Percentiles rank a stretch among this genome's conserved stretches.
Conservation (phyloP, 2,113 vertebrate genomes). For the Campylomormyrus tamandua region DNA sequence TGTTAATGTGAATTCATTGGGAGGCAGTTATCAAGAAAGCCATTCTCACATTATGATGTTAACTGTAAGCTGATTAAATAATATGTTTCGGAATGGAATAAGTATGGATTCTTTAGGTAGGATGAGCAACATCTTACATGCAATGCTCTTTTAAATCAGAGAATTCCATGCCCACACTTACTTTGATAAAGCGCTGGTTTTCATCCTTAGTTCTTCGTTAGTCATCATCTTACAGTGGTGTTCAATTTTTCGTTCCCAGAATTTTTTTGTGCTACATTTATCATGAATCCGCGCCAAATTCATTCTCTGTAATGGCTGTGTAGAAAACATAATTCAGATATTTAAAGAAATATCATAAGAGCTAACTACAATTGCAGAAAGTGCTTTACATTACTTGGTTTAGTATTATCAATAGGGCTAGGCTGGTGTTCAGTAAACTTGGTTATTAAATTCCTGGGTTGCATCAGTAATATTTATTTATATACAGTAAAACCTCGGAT, state of each 20-base stretch:
- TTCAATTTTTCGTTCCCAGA: constrained; percentile 44
- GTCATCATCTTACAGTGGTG: constrained; percentile 31
- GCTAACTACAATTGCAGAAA: not conserved
- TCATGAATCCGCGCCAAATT: constrained; percentile 40
- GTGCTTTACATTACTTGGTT: not conserved
- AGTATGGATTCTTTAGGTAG: not conserved
- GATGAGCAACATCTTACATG: not conserved
- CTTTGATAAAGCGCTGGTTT: constrained; percentile 41
- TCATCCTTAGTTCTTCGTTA: constrained; percentile 36
- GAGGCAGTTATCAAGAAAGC: not conserved
- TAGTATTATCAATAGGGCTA: not conserved
- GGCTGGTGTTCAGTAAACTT: not conserved
- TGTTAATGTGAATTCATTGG: not conserved
- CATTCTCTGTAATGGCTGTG: constrained; percentile 33
- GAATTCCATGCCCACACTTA: constrained; percentile 2
- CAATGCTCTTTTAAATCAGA: not conserved
- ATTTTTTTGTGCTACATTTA: constrained; percentile 39
- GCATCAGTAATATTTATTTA: not conserved
- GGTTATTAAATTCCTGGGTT: not conserved
- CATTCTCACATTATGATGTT: not conserved
- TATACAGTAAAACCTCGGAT: no score
- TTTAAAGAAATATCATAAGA: constrained; percentile 5
- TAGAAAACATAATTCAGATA: constrained; percentile 8
- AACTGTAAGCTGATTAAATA: not conserved
- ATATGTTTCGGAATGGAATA: not conserved